Evolutionary conservation across 2,113 vertebrate species (phyloP).

Genomic region (Pipa parva): DNA sequence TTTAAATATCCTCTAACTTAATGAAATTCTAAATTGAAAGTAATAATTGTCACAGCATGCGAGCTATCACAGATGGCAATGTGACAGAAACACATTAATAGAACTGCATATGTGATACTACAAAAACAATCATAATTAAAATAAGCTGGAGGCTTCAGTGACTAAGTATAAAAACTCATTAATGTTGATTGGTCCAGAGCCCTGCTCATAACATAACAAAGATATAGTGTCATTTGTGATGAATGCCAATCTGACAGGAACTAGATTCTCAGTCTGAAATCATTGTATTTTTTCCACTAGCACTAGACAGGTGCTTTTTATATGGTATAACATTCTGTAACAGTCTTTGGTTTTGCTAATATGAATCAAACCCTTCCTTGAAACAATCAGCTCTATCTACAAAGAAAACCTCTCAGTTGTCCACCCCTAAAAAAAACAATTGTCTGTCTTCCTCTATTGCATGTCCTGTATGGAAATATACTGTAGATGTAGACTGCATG

Average conservation of each 20-base stretch:
- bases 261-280: background rate
- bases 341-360: too few relatives aligned
- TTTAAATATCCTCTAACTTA: slow-evolving; percentile 6
- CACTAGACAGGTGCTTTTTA: slow-evolving; percentile 12
- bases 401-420: too few relatives aligned
- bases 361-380: too few relatives aligned
- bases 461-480: too few relatives aligned
- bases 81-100: slow-evolving; percentile 7
- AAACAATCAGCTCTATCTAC: too few relatives aligned
- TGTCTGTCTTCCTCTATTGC: too few relatives aligned
- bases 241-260: background rate
- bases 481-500: too few relatives aligned
- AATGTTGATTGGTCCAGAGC: background rate
- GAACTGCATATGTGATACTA: slow-evolving; percentile 30
- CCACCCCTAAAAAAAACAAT: too few relatives aligned
- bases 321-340: background rate
- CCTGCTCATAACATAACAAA: background rate
- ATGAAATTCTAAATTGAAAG: slow-evolving; percentile 1
- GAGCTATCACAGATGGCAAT: slow-evolving; percentile 21
- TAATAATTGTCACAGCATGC: slow-evolving; percentile 16
- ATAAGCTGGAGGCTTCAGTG: slow-evolving; percentile 8
- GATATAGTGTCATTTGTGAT: slow-evolving; percentile 3
- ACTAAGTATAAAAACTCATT: slow-evolving; percentile 11
- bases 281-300: background rate
- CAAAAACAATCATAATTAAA: slow-evolving; percentile 27